Percentiles rank a stretch among this genome's conserved stretches.
phyloP scores from a whole-genome alignment of 2,113 vertebrate species.

The Caranx melampygus region DNA sequence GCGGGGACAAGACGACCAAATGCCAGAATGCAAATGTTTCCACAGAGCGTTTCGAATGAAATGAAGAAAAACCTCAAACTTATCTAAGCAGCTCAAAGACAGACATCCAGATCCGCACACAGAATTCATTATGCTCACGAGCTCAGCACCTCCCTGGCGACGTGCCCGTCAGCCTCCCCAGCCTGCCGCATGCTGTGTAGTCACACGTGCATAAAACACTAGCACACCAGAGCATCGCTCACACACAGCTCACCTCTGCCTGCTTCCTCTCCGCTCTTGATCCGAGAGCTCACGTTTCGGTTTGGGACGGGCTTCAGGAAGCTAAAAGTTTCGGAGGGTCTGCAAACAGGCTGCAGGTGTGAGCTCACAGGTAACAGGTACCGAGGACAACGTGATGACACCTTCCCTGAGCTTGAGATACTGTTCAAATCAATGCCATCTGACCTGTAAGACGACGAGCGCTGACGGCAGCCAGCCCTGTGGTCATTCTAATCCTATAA shows the following conservation, averaged over 20 bases:
- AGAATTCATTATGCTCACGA: neutral
- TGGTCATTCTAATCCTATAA: neutral
- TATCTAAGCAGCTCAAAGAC: too few species aligned
- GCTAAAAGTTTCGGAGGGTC: too few species aligned
- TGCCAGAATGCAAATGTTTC: too few species aligned
- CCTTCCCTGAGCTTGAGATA: neutral
- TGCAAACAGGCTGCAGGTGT: too few species aligned
- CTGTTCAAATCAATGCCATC: neutral
- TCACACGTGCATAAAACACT: neutral
- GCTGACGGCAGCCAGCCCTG: neutral
- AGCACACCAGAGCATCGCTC: neutral
- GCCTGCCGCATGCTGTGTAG: neutral
- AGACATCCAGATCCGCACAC: too few species aligned
- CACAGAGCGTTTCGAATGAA: too few species aligned
- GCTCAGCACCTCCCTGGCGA: neutral
- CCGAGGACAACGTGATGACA: neutral
- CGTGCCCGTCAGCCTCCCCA: neutral
- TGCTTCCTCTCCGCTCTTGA: neutral
- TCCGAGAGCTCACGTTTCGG: neutral
- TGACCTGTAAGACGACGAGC: neutral
- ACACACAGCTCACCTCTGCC: neutral
- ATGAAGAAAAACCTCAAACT: too few species aligned
- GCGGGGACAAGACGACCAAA: too few species aligned
- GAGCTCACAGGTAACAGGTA: too few species aligned
- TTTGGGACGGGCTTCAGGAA: neutral